Conservation (phyloP, 2,888 invertebrate genomes). For the Netelia fuscicornis region DNA sequence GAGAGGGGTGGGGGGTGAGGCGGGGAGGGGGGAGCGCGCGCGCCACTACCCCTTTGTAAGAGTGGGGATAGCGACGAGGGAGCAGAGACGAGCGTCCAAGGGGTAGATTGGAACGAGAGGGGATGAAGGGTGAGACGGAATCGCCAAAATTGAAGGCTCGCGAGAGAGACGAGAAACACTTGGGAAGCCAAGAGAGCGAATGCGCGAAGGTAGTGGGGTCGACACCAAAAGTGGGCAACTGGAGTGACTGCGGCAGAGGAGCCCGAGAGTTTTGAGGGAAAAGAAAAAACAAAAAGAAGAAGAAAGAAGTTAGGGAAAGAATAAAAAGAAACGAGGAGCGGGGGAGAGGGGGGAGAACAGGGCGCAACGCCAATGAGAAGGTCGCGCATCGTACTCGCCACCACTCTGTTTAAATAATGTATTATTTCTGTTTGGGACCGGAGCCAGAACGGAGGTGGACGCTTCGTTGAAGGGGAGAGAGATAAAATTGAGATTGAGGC, state of each 20-base stretch:
- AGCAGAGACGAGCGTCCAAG: neutral
- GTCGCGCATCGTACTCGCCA: slow-evolving; percentile 78
- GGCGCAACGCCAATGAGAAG: slow-evolving; percentile 73
- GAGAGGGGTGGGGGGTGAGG: neutral
- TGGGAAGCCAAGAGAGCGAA: neutral
- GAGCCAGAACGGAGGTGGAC: slow-evolving; percentile 33
- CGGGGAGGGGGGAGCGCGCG: neutral
- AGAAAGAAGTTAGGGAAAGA: slow-evolving; percentile 2
- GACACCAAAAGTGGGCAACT: neutral
- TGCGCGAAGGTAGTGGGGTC: neutral
- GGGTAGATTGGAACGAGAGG: slow-evolving; percentile 14
- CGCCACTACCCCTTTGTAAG: too few relatives aligned
- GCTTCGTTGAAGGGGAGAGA: neutral
- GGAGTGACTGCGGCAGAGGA: slow-evolving; percentile 1
- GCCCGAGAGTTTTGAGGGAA: slow-evolving; percentile 14
- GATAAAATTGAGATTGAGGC: neutral
- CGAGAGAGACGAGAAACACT: slow-evolving; percentile 50
- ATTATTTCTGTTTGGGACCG: slow-evolving; percentile 76
- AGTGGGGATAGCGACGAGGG: neutral
- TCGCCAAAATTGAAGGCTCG: slow-evolving; percentile 36
- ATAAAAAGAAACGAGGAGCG: slow-evolving; percentile 24
- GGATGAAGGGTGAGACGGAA: slow-evolving; percentile 15
- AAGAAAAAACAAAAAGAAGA: slow-evolving; percentile 20
- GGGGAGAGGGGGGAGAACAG: slow-evolving; percentile 45
- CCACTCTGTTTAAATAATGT: slow-evolving; percentile 80